These are phyloP conservation scores for Cryptocephalus moraei DNA, from an alignment of 2,888 invertebrate species.

Conservation along the genomic window DNA sequence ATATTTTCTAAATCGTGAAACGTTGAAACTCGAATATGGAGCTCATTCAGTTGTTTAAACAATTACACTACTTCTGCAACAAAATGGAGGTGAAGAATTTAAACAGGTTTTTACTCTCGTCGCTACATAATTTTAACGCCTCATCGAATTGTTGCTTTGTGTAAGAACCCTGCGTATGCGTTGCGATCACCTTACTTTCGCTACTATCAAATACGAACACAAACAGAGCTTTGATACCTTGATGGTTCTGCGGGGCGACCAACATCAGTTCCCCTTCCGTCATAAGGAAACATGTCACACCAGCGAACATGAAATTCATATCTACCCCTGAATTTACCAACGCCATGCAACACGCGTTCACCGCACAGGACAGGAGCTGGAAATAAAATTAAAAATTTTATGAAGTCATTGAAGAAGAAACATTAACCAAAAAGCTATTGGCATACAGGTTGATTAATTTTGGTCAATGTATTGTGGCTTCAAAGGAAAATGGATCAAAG, in stretches of 20 bases:
- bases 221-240: constrained; percentile 50
- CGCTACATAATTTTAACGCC: constrained; percentile 53
- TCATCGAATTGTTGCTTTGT: constrained; percentile 56
- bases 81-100: constrained; percentile 54
- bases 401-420: too few species aligned
- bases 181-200: constrained; percentile 47
- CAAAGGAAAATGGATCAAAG: background rate
- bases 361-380: constrained; percentile 65
- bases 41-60: background rate
- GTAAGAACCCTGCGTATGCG: constrained; percentile 61
- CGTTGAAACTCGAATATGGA: too few species aligned
- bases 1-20: too few species aligned
- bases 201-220: constrained; percentile 67
- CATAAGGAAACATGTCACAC: constrained; percentile 63
- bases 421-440: too few species aligned
- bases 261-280: constrained; percentile 42
- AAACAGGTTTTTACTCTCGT: constrained; percentile 59
- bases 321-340: constrained; percentile 74
- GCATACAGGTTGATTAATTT: too few species aligned
- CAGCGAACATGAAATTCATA: constrained; percentile 73
- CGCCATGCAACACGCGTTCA: constrained; percentile 77
- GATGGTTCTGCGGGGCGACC: constrained; percentile 31
- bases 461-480: too few species aligned
- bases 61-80: background rate
- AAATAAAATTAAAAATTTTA: constrained; percentile 18